A percentile compares a stretch with the other conserved stretches of the same genome.
These are phyloP conservation scores for Paracanthobrama guichenoti DNA, from an alignment of 2,113 vertebrate species.

Conservation along the genomic window DNA sequence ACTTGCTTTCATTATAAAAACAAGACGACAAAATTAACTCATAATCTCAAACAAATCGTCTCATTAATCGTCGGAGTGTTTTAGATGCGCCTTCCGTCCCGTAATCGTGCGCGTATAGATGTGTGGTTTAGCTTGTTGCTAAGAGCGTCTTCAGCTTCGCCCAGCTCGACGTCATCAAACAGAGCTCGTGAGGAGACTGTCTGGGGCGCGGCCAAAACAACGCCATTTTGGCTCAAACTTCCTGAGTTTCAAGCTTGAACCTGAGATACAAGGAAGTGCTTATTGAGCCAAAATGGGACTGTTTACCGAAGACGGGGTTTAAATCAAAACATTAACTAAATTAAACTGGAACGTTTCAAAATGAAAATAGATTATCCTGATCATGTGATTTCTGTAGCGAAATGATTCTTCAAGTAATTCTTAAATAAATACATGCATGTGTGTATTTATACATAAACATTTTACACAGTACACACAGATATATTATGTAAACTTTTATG, in stretches of 20 bases:
- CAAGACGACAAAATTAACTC: background rate
- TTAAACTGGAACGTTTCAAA: background rate
- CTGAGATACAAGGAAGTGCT: background rate
- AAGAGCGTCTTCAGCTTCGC: constrained; percentile 72
- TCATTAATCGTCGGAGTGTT: constrained; percentile 54
- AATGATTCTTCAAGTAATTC: background rate
- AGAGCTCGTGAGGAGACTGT: constrained; percentile 46
- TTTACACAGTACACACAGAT: too few species aligned
- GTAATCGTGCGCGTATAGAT: constrained; percentile 33
- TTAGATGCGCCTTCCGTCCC: constrained; percentile 49
- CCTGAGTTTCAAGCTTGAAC: background rate
- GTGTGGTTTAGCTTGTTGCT: constrained; percentile 72
- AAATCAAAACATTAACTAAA: constrained; percentile 2
- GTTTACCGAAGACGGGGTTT: background rate
- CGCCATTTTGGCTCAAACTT: constrained; percentile 33
- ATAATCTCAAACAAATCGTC: background rate
- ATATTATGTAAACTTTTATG: too few species aligned
- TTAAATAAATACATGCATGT: too few species aligned
- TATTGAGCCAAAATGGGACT: constrained; percentile 8
- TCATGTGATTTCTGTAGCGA: background rate
- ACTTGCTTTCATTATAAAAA: background rate
- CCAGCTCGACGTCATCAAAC: constrained; percentile 58
- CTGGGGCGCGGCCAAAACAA: constrained; percentile 54
- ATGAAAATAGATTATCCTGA: background rate
- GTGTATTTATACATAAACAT: too few species aligned